Evolutionary conservation across 1,140 invertebrate genomes (phyloP).

Genomic region (Cydia splendana): DNA sequence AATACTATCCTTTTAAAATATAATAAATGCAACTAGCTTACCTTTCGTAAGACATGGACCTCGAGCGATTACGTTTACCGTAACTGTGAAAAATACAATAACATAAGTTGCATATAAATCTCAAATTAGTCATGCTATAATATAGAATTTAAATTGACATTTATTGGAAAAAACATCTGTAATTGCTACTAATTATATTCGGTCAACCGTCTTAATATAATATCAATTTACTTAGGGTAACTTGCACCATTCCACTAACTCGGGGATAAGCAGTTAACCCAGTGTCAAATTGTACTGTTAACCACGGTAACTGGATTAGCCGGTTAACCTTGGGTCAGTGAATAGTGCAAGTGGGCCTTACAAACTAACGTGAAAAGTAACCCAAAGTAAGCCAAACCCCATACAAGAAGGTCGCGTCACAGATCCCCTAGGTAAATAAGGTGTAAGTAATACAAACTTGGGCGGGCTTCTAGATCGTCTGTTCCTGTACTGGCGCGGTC

Average conservation of each 20-base stretch:
- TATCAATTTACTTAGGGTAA: no score
- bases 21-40: slow-evolving; percentile 52
- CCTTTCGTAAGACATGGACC: slow-evolving; percentile 69
- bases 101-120: slow-evolving; percentile 27
- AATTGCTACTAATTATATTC: background rate
- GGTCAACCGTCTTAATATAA: no score
- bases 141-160: no score
- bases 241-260: no score
- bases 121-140: background rate
- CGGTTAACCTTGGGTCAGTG: no score
- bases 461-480: slow-evolving; percentile 57
- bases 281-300: no score
- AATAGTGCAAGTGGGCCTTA: no score
- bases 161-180: no score
- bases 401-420: background rate
- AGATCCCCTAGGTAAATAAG: background rate
- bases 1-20: slow-evolving; percentile 6
- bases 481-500: slow-evolving; percentile 59
- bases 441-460: slow-evolving; percentile 59
- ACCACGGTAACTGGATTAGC: no score
- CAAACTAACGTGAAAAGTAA: no score
- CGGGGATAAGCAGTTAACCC: no score
- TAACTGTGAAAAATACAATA: slow-evolving; percentile 55
- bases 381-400: background rate
- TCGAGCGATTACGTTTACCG: slow-evolving; percentile 61